Percentiles rank a stretch among this genome's conserved stretches.
These are phyloP conservation scores for Sinocyclocheilus maitianheensis DNA, from an alignment of 2,113 vertebrate species.

Conservation along the genomic window DNA sequence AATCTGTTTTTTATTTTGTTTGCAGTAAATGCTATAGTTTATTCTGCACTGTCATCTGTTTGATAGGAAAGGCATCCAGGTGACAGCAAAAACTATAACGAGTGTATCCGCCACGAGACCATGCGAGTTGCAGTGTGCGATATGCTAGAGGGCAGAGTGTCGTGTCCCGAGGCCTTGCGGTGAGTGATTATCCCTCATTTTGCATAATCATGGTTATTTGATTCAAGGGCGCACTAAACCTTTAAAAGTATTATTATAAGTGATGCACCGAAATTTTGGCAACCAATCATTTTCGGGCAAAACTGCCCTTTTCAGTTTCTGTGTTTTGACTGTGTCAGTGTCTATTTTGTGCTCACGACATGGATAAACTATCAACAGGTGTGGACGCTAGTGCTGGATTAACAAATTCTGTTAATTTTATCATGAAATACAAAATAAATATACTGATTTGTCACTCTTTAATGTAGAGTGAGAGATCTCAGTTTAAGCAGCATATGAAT, in stretches of 20 bases:
- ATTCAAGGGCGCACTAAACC: not conserved
- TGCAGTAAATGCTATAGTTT: not conserved
- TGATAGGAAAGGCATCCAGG: slow-evolving; percentile 94
- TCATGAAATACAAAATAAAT: no score
- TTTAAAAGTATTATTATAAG: not conserved
- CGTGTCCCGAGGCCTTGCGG: slow-evolving; percentile 91
- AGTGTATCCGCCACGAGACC: slow-evolving; percentile 97
- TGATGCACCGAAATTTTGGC: no score
- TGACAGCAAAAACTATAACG: slow-evolving; percentile 98
- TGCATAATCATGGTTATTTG: not conserved
- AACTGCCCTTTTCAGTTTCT: no score
- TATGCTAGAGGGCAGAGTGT: slow-evolving; percentile 96
- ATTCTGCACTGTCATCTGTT: slow-evolving; percentile 43
- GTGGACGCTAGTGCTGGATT: no score
- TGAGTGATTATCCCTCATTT: slow-evolving; percentile 65
- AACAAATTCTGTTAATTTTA: no score
- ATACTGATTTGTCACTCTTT: no score
- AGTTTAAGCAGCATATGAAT: no score
- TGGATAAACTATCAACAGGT: no score
- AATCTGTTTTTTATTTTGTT: no score
- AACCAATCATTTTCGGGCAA: not conserved
- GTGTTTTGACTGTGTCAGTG: no score
- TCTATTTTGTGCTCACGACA: no score
- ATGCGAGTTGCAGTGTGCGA: slow-evolving; percentile 96
- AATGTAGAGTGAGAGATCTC: no score